These are phyloP conservation scores for Cichladusa arquata DNA, from an alignment of 2,113 vertebrate species.

Conservation along the genomic window DNA sequence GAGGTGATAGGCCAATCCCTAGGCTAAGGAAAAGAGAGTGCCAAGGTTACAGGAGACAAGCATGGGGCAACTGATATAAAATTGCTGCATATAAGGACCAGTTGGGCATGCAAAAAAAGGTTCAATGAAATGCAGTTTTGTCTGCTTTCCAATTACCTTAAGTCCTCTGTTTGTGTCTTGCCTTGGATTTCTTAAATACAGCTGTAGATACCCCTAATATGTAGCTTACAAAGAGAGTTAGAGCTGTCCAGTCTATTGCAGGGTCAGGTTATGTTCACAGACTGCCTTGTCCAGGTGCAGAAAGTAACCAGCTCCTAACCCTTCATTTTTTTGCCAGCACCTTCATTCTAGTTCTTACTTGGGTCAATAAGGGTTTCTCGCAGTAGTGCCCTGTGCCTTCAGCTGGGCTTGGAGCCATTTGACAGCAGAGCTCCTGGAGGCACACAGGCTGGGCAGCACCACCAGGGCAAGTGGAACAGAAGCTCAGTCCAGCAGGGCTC, in stretches of 20 bases:
- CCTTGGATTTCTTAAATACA: neutral
- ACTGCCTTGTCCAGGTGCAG: neutral
- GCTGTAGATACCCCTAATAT: neutral
- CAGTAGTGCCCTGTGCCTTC: rapidly evolving
- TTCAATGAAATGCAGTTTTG: neutral
- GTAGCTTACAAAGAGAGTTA: neutral
- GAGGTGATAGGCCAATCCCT: neutral
- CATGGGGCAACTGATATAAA: neutral
- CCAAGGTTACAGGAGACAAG: neutral
- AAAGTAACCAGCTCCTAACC: neutral
- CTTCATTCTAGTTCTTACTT: neutral
- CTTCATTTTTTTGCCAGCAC: neutral
- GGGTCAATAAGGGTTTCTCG: neutral
- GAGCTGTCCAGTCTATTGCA: neutral
- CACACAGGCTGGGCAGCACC: neutral
- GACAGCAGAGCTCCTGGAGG: neutral
- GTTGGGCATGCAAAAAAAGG: rapidly evolving
- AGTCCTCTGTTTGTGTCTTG: neutral
- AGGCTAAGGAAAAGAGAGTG: neutral
- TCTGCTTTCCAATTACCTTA: neutral
- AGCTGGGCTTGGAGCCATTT: rapidly evolving
- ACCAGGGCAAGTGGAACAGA: rapidly evolving
- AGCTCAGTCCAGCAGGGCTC: neutral
- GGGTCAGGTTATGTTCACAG: neutral
- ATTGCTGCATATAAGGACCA: neutral